These are phyloP conservation scores for Felis catus DNA, from an alignment of 2,113 vertebrate genomes.

Conservation along the genomic window DNA sequence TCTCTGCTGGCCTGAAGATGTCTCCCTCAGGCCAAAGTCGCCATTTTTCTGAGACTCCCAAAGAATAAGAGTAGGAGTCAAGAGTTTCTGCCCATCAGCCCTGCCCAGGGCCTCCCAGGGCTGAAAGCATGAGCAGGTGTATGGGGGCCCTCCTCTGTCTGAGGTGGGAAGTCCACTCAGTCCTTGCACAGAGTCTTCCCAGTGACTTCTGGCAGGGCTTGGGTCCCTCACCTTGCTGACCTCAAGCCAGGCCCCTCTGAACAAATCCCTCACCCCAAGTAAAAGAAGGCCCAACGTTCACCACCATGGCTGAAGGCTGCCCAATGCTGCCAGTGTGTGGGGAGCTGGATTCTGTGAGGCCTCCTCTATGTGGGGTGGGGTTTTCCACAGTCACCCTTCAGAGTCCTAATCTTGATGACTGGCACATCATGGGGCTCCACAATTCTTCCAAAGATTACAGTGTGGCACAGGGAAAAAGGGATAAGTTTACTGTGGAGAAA, in stretches of 20 bases:
- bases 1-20: neutral
- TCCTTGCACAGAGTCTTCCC: neutral
- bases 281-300: neutral
- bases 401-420: neutral
- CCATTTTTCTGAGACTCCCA: neutral
- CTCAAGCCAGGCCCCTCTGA: neutral
- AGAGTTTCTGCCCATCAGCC: neutral
- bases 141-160: neutral
- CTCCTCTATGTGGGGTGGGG: neutral
- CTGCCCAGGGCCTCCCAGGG: neutral
- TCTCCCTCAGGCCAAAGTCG: neutral
- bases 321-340: neutral
- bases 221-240: neutral
- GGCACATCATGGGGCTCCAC: neutral
- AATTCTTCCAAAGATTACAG: neutral
- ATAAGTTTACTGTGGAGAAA: neutral
- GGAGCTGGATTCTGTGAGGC: neutral
- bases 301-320: neutral
- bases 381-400: neutral
- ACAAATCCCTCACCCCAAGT: neutral
- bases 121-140: neutral
- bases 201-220: neutral
- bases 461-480: neutral
- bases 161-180: neutral
- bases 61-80: neutral